phyloP scores from a whole-genome alignment of 2,888 invertebrate species.

The Drosophila paramelanica region DNA sequence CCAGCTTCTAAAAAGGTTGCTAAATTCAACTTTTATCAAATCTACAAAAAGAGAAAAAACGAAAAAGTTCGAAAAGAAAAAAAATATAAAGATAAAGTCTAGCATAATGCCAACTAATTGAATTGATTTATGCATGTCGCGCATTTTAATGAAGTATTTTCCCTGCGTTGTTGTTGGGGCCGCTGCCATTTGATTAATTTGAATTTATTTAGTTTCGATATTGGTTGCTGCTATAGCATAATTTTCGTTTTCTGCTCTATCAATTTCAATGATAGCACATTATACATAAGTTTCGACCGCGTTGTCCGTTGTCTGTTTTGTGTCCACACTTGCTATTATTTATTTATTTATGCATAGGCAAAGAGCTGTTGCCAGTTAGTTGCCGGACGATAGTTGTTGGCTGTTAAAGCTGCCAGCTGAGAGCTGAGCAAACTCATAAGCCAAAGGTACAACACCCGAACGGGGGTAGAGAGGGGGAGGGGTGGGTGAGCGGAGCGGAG shows the following conservation, averaged over 20 bases:
- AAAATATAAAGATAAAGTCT: slow-evolving; percentile 23
- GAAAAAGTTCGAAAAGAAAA: not conserved
- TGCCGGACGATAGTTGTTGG: not conserved
- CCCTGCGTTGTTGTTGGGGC: slow-evolving; percentile 22
- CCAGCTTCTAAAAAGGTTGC: slow-evolving; percentile 15
- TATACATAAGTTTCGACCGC: slow-evolving; percentile 44
- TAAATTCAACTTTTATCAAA: slow-evolving; percentile 14
- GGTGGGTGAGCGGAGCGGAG: not conserved
- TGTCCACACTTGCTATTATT: slow-evolving; percentile 75
- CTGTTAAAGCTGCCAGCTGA: slow-evolving; percentile 20
- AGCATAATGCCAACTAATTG: slow-evolving; percentile 73
- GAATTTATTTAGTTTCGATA: slow-evolving; percentile 70
- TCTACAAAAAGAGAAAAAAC: not conserved
- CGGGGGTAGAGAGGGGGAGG: no score
- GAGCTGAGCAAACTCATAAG: slow-evolving; percentile 28
- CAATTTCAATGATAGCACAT: slow-evolving; percentile 65
- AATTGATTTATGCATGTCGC: slow-evolving; percentile 78
- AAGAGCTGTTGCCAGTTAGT: slow-evolving; percentile 18
- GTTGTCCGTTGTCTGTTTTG: slow-evolving; percentile 56
- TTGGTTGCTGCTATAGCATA: slow-evolving; percentile 44
- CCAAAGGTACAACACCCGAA: not conserved
- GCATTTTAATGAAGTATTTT: slow-evolving; percentile 66
- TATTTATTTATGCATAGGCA: slow-evolving; percentile 72
- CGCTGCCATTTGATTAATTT: slow-evolving; percentile 66
- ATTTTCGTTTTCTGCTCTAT: slow-evolving; percentile 60